A percentile compares a stretch with the other conserved stretches of the same genome.
Conservation (phyloP, 2,113 vertebrate species). For the Symphodus melops region DNA sequence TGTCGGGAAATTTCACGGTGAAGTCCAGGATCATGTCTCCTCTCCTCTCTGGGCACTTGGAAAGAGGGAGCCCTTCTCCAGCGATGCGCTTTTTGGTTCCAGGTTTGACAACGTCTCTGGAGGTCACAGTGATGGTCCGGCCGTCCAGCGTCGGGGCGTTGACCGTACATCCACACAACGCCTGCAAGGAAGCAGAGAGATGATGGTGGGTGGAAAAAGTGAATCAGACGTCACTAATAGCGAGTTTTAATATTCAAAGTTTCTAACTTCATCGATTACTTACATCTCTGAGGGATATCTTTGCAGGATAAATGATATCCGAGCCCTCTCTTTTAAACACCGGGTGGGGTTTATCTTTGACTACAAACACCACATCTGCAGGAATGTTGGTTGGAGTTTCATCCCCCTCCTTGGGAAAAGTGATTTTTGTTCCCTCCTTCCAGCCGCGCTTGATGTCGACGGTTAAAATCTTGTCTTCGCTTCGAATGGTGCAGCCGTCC, state of each 20-base stretch:
- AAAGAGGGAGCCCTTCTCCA: constrained; percentile 92
- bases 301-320: constrained; percentile 90
- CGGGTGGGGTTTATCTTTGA: constrained; percentile 92
- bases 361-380: constrained; percentile 94
- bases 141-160: constrained; percentile 91
- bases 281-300: constrained; percentile 92
- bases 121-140: constrained; percentile 87
- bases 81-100: constrained; percentile 88
- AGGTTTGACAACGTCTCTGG: constrained; percentile 91
- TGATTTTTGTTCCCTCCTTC: constrained; percentile 97
- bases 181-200: constrained; percentile 76
- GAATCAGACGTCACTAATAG: not conserved
- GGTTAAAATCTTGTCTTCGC: constrained; percentile 94
- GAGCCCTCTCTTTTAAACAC: constrained; percentile 92
- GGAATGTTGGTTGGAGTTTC: constrained; percentile 93
- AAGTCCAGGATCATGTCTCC: constrained; percentile 95
- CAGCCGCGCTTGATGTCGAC: constrained; percentile 95
- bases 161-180: constrained; percentile 92
- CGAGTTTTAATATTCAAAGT: too few species aligned
- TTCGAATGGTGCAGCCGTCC: constrained; percentile 88
- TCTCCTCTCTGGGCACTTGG: constrained; percentile 89
- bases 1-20: constrained; percentile 89
- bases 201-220: not conserved
- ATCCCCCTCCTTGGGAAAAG: constrained; percentile 95
- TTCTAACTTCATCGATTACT: constrained; percentile 42